Base-by-base conservation (phyloP, 2,888 invertebrate species). In the Ectemnius cavifrons region DNA sequence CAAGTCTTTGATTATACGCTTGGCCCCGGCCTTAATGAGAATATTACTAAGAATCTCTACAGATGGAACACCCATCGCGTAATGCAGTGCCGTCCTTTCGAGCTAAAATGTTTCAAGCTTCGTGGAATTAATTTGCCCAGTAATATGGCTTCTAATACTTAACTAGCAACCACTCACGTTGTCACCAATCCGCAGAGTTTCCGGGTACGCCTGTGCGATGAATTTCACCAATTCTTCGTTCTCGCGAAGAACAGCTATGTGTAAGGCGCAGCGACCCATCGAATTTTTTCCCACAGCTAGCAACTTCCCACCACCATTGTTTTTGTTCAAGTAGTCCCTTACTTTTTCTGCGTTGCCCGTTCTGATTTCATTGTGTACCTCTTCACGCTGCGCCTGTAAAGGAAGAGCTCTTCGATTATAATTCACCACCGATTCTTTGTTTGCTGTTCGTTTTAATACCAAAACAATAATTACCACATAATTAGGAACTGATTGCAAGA, bases 41-140 rank as follows among this genome's bases (percentile, higher is more conserved):
- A 97, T 94, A 78, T 94, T 93, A 86, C 96, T 97, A 59, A 97
- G 92, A 11, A 94, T 93, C 90, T 97, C 97, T 71, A 97, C 95
- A 81, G 95, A 94, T 71, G 96, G 95, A 2, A 97, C 94, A 6
- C 96, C 97, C 97, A 97, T 97, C 0, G 97, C 96, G 90, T 97
- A 97, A 90, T 98, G 98, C 45, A 98, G 92, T 0, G 97, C 95
- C 13, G 96, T 96, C 84, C 97, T 93, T 89, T 97, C 97, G 92
- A 98, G 89, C 97, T 98, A 90, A 63, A 77, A 47, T 75, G n/a
- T 47, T 16, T 11, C 57, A 56, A 46, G 59, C 28, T 70, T 49
- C 8, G 18, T 56, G 46, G 18, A 13, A 52, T 16, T 49, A 47
- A 20, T 16, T 59, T 47, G 13, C 37, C 14, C 58, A 47, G 8